Percentiles rank a stretch among this genome's conserved stretches.
phyloP scores from a whole-genome alignment of 2,113 vertebrate genomes.

The Narcine bancroftii region DNA sequence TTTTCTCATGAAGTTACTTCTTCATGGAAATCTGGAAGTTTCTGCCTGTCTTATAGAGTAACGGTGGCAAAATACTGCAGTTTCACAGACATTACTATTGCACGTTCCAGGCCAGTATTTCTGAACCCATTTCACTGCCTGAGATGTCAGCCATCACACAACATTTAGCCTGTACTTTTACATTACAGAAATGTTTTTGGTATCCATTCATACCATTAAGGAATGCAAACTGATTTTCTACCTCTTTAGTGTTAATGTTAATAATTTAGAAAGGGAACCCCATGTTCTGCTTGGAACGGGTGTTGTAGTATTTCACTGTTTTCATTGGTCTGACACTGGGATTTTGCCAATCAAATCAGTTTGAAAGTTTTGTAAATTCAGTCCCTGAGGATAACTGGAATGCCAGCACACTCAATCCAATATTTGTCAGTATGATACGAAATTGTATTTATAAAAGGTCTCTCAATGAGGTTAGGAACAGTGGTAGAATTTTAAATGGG shows the following conservation, averaged over 20 bases:
- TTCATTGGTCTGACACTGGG: background rate
- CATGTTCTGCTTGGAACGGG: no score
- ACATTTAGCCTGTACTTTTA: background rate
- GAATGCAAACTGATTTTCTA: background rate
- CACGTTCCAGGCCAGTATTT: no score
- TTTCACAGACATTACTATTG: no score
- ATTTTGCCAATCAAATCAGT: background rate
- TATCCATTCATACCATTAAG: background rate
- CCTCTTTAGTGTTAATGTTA: background rate
- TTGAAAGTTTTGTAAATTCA: background rate
- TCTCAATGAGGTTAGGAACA: background rate
- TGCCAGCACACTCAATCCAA: background rate
- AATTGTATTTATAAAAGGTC: slow-evolving; percentile 8
- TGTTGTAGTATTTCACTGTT: background rate
- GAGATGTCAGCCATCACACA: background rate
- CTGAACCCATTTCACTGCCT: background rate
- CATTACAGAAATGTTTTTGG: background rate
- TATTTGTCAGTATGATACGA: background rate
- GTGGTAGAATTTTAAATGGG: background rate
- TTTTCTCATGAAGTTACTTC: no score
- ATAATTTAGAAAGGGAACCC: slow-evolving; percentile 8
- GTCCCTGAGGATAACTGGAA: background rate
- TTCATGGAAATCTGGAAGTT: no score
- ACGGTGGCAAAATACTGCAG: no score
- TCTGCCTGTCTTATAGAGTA: no score